Base-by-base conservation (phyloP, 2,113 vertebrate species). In the rabbit (Oryctolagus cuniculus) region DNA sequence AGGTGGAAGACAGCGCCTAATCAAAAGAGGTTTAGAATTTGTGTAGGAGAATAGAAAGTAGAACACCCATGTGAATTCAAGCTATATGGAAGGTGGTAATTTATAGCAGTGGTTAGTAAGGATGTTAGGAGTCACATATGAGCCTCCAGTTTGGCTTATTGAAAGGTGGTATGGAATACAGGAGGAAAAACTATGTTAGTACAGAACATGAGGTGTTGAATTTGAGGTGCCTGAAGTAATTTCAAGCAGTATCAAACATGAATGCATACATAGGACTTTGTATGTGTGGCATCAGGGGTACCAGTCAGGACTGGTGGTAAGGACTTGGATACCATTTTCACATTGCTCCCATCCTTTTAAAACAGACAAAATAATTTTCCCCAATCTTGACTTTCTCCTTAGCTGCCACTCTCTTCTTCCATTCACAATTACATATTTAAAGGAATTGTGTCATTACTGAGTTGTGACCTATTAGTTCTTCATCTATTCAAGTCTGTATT, bases 311-410 rank as follows among this genome's bases (percentile, higher is more conserved):
- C 4, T 88, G n/a, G 34, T 84, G 49, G 79, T 66, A 61, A 80
- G 29, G 51, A 75, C 34, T 61, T 75, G 12, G 29, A 75, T 34
- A 29, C 29, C 53, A 58, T 27, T 9, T 73, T 86, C n/a, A 72
- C 13, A 49, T 79, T 38, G 36, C 8, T 70, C 29, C 21, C 8
- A 27, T 63, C 44, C 24, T 67, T 83, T 44, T 73, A 83, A 84
- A 96, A 67, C 29, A 78, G 36, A 69, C 4, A 83, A 64, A 92
- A 73, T 64, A 66, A 19, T 49, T 55, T 5, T 64, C 51, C 34
- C 74, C 21, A 53, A 15, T 64, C 38, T 55, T 74, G 24, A 75
- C 34, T 89, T 86, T 89, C 85, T 91, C 31, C 64, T 95, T 87
- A 79, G 25, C 21, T 83, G 13, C 69, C 16, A 11, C 27, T 70